These are phyloP conservation scores for Heteractis magnifica DNA, from an alignment of 92 coral and sea anemone species.

Conservation along the genomic window DNA sequence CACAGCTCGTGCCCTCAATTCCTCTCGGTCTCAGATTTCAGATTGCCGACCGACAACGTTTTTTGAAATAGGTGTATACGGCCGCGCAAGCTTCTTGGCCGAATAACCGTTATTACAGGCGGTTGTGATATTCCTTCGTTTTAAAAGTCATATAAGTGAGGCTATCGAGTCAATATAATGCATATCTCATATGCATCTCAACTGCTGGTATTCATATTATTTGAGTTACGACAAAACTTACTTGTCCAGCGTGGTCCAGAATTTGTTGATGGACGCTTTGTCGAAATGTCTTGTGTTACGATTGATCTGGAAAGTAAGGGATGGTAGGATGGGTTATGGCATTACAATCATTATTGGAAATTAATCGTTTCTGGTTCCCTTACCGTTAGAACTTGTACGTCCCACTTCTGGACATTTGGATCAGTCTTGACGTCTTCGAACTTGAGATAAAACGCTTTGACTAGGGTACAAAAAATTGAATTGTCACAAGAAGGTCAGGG, in stretches of 20 bases:
- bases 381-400: slow-evolving; percentile 86
- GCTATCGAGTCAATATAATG: too few relatives aligned
- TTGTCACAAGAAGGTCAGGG: too few relatives aligned
- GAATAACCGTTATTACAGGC: too few relatives aligned
- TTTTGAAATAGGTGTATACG: too few relatives aligned
- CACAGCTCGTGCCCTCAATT: too few relatives aligned
- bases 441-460: slow-evolving; percentile 85
- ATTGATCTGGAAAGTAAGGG: slow-evolving; percentile 60
- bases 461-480: slow-evolving; percentile 29
- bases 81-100: too few relatives aligned
- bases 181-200: background rate
- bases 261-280: slow-evolving; percentile 86
- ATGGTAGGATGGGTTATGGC: background rate
- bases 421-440: slow-evolving; percentile 94
- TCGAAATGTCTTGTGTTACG: slow-evolving; percentile 96
- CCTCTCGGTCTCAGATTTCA: too few relatives aligned
- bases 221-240: slow-evolving; percentile 38
- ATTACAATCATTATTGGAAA: background rate
- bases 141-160: too few relatives aligned
- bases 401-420: slow-evolving; percentile 96
- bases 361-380: slow-evolving; percentile 8
- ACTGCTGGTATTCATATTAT: background rate
- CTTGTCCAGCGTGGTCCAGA: slow-evolving; percentile 98
- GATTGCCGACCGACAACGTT: too few relatives aligned
- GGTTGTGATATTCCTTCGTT: too few relatives aligned